Percentiles rank a stretch among this genome's conserved stretches.
Evolutionary conservation across 1,140 invertebrate genomes (phyloP).

Genomic region (Sycophila sp.): DNA sequence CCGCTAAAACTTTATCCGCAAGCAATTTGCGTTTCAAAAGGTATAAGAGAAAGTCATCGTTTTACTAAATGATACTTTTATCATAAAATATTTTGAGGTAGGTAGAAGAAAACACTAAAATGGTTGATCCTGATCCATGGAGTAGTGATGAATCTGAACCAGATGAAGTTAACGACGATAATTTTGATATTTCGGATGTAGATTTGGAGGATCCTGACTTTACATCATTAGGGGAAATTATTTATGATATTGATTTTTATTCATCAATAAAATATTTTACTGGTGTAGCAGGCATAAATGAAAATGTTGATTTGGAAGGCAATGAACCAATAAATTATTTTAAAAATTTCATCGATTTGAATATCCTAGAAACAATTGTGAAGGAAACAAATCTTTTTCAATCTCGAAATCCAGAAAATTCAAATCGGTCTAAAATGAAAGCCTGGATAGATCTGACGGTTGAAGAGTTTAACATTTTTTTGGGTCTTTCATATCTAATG

Average conservation of each 20-base stretch:
- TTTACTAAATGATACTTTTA: too few species aligned
- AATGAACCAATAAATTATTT: conserved; percentile 36
- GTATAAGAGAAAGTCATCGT: too few species aligned
- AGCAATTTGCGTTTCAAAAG: too few species aligned
- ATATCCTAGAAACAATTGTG: not conserved
- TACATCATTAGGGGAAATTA: conserved; percentile 20
- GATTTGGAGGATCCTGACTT: conserved; percentile 23
- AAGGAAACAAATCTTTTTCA: too few species aligned
- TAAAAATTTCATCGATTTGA: not conserved
- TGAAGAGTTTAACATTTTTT: not conserved
- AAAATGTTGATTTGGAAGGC: conserved; percentile 34
- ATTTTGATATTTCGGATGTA: conserved; percentile 8
- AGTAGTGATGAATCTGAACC: conserved; percentile 23
- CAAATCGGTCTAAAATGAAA: too few species aligned
- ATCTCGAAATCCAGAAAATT: too few species aligned
- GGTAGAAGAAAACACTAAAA: too few species aligned
- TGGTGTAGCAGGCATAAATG: conserved; percentile 32
- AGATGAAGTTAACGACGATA: not conserved
- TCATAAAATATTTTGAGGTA: too few species aligned
- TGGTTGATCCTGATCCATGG: too few species aligned
- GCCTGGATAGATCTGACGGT: too few species aligned
- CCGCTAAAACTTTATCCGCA: too few species aligned
- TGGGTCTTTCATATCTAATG: not conserved
- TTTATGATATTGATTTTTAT: conserved; percentile 26
- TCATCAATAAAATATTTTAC: conserved; percentile 33